Conservation (phyloP, 1,140 invertebrate genomes). For the Colletes latitarsis region DNA sequence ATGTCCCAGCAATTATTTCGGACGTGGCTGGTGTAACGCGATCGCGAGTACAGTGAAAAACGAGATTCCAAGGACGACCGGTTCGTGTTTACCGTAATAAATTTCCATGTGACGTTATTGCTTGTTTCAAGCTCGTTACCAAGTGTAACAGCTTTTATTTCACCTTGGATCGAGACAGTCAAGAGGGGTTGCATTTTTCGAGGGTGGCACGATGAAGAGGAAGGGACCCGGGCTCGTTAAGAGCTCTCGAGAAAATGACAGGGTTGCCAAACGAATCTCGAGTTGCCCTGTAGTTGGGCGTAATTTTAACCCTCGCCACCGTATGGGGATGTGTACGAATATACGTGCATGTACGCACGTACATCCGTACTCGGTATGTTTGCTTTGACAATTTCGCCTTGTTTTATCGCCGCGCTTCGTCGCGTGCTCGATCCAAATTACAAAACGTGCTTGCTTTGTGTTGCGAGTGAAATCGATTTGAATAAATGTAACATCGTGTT, state of each 20-base stretch:
- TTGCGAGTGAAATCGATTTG: not conserved
- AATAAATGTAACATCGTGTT: no score
- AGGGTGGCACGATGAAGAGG: constrained; percentile 5
- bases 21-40: not conserved
- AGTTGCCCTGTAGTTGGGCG: constrained; percentile 55
- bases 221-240: constrained; percentile 60
- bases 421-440: constrained; percentile 16
- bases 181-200: constrained; percentile 43
- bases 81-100: constrained; percentile 40
- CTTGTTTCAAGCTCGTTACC: constrained; percentile 44
- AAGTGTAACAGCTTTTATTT: constrained; percentile 51
- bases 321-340: constrained; percentile 9
- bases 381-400: constrained; percentile 47
- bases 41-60: not conserved
- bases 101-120: constrained; percentile 43
- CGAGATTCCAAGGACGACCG: not conserved
- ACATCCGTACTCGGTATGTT: not conserved
- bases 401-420: constrained; percentile 29
- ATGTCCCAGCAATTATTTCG: constrained; percentile 15
- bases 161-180: constrained; percentile 19
- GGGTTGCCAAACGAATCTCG: constrained; percentile 68
- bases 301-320: constrained; percentile 57
- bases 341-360: not conserved
- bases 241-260: constrained; percentile 67
- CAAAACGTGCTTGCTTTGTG: not conserved